Evolutionary conservation across 2,888 invertebrate species (phyloP).

Genomic region (Heliconius cydno): DNA sequence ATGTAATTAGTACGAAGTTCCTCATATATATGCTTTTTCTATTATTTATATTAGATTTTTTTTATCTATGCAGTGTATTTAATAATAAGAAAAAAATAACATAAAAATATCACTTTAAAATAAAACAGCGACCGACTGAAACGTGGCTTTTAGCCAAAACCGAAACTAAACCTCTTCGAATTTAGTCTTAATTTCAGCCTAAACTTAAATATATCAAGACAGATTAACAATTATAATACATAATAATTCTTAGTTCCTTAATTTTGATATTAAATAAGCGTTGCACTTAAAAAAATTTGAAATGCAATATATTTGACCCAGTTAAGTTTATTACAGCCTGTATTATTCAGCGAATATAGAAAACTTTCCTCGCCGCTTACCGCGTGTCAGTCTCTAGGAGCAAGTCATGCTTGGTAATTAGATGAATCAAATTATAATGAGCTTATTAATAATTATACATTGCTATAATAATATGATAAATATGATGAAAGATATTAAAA

Average conservation of each 20-base stretch:
- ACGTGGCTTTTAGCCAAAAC: too few relatives aligned
- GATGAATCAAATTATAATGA: background rate
- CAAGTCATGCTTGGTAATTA: background rate
- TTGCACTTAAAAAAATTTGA: background rate
- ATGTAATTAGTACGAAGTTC: background rate
- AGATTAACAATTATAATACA: background rate
- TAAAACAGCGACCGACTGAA: too few relatives aligned
- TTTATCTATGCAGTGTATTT: too few relatives aligned
- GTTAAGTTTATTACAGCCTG: constrained; percentile 1
- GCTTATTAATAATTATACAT: background rate
- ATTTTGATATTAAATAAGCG: background rate
- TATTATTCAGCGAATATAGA: constrained; percentile 8
- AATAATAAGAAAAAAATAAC: too few relatives aligned
- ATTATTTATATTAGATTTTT: too few relatives aligned
- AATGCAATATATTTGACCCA: constrained; percentile 12
- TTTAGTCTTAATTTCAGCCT: too few relatives aligned
- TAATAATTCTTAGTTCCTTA: background rate
- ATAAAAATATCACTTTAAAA: too few relatives aligned
- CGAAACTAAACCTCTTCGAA: too few relatives aligned
- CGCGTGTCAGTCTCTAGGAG: background rate
- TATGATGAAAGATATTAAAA: too few relatives aligned
- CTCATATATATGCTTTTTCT: too few relatives aligned
- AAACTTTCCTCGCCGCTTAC: background rate
- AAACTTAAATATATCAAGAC: too few relatives aligned
- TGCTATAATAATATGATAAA: too few relatives aligned